A percentile compares a stretch with the other conserved stretches of the same genome.
phyloP scores from a whole-genome alignment of 2,113 vertebrate species.

The Cryptomyrus ogoouensis region DNA sequence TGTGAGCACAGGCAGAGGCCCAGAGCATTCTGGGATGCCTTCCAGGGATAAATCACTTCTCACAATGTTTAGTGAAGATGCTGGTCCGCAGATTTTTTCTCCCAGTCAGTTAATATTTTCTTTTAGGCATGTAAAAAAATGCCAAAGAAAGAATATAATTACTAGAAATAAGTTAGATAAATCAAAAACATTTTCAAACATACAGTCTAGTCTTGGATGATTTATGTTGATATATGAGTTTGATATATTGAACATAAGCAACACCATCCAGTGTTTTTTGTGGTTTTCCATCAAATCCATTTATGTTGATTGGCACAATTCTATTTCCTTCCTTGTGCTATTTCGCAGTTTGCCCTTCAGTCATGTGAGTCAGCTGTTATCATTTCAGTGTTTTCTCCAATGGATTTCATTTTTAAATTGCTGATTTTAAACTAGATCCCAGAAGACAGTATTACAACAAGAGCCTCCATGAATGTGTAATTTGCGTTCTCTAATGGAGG shows the following conservation, averaged over 20 bases:
- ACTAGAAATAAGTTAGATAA: neutral
- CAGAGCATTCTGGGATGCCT: conserved; percentile 12
- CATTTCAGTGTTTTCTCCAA: neutral
- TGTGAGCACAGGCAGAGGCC: neutral
- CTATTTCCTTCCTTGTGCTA: neutral
- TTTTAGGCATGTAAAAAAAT: neutral
- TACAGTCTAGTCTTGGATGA: neutral
- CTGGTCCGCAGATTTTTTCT: neutral
- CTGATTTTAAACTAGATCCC: conserved; percentile 22
- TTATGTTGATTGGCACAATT: neutral
- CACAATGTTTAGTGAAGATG: neutral
- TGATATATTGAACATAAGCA: neutral
- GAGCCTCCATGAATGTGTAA: conserved; percentile 68
- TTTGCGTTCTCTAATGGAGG: conserved; percentile 73
- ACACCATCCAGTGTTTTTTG: neutral
- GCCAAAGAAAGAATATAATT: neutral
- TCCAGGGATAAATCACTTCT: conserved; percentile 2
- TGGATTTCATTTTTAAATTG: conserved; percentile 20
- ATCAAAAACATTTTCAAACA: neutral
- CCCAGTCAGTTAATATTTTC: neutral
- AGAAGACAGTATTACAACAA: conserved; percentile 40
- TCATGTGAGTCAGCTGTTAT: neutral
- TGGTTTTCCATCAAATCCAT: neutral
- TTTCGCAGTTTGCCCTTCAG: neutral
- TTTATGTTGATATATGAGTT: neutral